Evolutionary conservation across 2,888 invertebrate species (phyloP), one percentile per base, ranked within the genome.

Genomic region (Drosophila sordidula): DNA sequence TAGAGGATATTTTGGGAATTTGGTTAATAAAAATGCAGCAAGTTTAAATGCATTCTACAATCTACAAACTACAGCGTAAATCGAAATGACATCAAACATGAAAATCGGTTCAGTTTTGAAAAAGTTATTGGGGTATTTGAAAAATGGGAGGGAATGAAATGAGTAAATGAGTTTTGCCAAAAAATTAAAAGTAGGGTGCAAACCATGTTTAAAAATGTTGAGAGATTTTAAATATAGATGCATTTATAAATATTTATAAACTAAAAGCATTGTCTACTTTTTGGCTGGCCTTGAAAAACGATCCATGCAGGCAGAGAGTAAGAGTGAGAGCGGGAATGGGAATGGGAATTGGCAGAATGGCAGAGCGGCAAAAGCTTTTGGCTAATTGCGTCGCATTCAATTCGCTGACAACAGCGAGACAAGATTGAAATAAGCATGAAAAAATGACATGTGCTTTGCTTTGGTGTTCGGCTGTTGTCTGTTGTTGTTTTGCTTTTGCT

Each of bases 201-300:
- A 3, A 22, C 4, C 4, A 22, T 22, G 4, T 22, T 22, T 22
- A 4, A 22, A 22, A 22, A 22, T 22, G 22, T 22, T 22, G n/a
- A n/a, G n/a, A n/a, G n/a, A n/a, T n/a, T n/a, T 29, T 2, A 12
- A 4, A 4, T 32, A 32, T 11, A 3, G 11, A 32, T 32, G 9
- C 11, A 1, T 34, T 4, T 12, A 11, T 12, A 34, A 1, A 18
- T 18, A 8, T 34, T 47, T 47, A 18, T 1, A 18, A 46, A 26
- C 11, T 54, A 62, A 85, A 70, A 63, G 51, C 34, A 54, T 76
- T 86, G 85, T 70, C 85, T 86, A 86, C 88, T 86, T 86, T 86
- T 75, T 63, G 89, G 85, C 85, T 80, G 83, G 16, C 57, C 69
- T 61, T 56, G 55, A 73, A 74, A 85, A 63, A 18, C 42, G 32